Evolutionary conservation across 2,113 vertebrate genomes (phyloP), one percentile per base, ranked within the genome.

Genomic region (Globicephala melas): DNA sequence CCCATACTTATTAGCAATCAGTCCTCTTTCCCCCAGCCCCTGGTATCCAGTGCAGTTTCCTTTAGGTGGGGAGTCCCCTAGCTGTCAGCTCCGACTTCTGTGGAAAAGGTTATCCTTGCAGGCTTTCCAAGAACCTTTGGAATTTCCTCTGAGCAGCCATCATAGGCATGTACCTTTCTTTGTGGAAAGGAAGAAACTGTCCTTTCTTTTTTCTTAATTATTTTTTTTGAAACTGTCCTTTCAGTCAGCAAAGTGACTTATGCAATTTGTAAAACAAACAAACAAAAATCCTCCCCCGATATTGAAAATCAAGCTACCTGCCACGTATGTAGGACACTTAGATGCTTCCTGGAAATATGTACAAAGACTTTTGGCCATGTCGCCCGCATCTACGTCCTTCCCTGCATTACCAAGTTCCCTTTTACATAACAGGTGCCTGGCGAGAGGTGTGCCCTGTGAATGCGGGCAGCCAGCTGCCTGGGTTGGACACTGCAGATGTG

Each of bases 291-390:
- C 20, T 31, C 58, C 15, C 68, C 21, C 15, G 33, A n/a, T 70
- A 8, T 44, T 93, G 47, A 55, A 60, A 88, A 67, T 77, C n/a
- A 65, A 73, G n/a, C 94, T 60, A 31, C 55, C 53, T 82, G 91
- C 0, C 58, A 36, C 10, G 23, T 89, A 23, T 63, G 31, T 28
- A 0, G 31, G 2, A 3, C 23, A 28, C 73, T 55, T 0, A 0
- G 89, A 70, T n/a, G 5, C 89, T 98, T 93, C 76, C 36, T 55
- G 0, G 26, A 31, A 71, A 73, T 65, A 44, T 23, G 3, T 68
- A 58, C 84, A 53, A 87, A 26, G 83, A 10, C 86, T 97, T 87
- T 1, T 20, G 91, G 90, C 77, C 14, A 0, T 7, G 74, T 62
- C 3, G 12, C n/a, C 65, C 68, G 86, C 62, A 8, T 76, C 38